Conservation (phyloP, 2,113 vertebrate species). For the Hemibagrus wyckioides region DNA sequence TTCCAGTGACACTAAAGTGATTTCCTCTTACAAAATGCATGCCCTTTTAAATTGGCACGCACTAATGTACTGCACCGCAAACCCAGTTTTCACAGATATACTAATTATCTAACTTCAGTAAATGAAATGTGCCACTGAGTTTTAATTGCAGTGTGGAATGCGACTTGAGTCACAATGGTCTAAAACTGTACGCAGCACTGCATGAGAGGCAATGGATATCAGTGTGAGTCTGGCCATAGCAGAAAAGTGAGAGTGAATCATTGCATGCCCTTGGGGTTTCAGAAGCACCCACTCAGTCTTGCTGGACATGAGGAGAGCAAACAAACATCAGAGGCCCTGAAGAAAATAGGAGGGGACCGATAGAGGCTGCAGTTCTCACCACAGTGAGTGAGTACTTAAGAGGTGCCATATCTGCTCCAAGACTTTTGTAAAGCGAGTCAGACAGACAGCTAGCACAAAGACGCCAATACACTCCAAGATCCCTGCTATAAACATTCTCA, state of each 20-base stretch:
- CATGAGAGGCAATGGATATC: slow-evolving; percentile 19
- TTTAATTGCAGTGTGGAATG: slow-evolving; percentile 9
- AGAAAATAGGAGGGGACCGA: slow-evolving; percentile 22
- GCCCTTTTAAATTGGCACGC: neutral
- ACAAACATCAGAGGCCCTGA: slow-evolving; percentile 31
- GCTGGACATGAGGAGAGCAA: slow-evolving; percentile 44
- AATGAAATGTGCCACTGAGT: slow-evolving; percentile 3
- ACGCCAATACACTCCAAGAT: slow-evolving; percentile 6
- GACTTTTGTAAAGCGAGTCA: neutral
- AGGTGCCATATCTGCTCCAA: neutral
- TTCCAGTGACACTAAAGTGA: neutral
- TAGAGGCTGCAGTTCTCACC: slow-evolving; percentile 18
- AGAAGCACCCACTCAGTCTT: slow-evolving; percentile 30
- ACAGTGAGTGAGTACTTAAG: neutral
- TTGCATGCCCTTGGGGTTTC: slow-evolving; percentile 33
- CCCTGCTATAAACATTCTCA: slow-evolving; percentile 23
- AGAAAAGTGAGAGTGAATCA: slow-evolving; percentile 45
- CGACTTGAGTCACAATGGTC: neutral
- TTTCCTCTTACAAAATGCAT: neutral
- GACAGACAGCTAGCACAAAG: slow-evolving; percentile 9
- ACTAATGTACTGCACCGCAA: neutral
- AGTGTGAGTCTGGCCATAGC: slow-evolving; percentile 49
- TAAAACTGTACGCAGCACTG: neutral
- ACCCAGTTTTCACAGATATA: slow-evolving; percentile 3
- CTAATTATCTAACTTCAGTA: slow-evolving; percentile 7